Percentiles rank a stretch among this genome's conserved stretches.
These are phyloP conservation scores for Hypanus sabinus DNA, from an alignment of 2,113 vertebrate genomes.

Conservation along the genomic window DNA sequence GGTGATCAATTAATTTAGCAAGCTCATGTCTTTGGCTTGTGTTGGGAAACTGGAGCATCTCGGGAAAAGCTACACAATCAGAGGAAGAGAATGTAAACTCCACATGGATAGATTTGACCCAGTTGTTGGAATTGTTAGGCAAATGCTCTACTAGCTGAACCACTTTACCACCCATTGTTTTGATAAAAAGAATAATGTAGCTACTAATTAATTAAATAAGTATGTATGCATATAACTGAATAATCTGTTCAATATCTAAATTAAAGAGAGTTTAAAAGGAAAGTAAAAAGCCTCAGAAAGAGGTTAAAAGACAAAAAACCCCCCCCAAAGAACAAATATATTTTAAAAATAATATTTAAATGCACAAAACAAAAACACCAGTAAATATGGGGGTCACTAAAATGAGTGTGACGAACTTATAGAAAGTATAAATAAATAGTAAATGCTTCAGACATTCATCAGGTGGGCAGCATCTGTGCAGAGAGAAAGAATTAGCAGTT, in stretches of 20 bases:
- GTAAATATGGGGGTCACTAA: neutral
- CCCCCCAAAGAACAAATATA: neutral
- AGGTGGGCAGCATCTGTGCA: too few relatives aligned
- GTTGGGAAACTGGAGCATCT: too few relatives aligned
- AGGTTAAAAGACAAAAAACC: neutral
- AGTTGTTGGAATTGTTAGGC: too few relatives aligned
- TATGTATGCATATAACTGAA: neutral
- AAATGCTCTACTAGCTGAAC: too few relatives aligned
- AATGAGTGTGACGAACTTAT: neutral
- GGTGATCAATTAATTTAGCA: too few relatives aligned
- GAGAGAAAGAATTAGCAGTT: too few relatives aligned
- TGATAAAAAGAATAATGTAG: neutral
- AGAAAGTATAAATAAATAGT: neutral
- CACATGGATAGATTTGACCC: too few relatives aligned
- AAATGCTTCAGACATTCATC: too few relatives aligned
- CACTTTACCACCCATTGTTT: neutral
- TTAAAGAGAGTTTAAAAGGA: neutral
- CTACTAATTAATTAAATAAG: neutral
- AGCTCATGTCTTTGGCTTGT: too few relatives aligned
- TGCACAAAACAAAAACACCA: neutral
- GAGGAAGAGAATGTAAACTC: too few relatives aligned
- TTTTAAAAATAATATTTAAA: neutral
- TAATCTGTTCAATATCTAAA: neutral
- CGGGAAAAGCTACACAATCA: too few relatives aligned
- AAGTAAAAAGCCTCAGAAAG: neutral